Base-by-base conservation (phyloP, 2,888 invertebrate genomes). In the Hydraecia micacea region DNA sequence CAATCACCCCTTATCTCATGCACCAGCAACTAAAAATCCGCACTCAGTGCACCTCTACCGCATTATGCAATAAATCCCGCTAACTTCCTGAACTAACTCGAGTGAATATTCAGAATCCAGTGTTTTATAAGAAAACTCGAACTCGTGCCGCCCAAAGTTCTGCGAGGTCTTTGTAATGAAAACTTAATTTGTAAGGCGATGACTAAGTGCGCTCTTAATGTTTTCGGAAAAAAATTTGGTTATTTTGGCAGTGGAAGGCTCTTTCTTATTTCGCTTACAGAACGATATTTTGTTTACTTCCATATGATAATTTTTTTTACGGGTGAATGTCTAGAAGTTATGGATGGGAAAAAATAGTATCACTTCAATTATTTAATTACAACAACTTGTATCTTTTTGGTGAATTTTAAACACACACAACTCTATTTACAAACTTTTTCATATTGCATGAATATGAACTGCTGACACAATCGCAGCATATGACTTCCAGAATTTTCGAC, bases 31-130 rank as follows among this genome's bases (percentile, higher is more conserved):
- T 32, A 77, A 42, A 81, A 80, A 65, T 28, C 52, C 60, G 75
- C 80, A 71, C 58, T 73, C 77, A 62, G 69, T 86, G 88, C 87
- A 88, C 73, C 75, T 81, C 58, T 55, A 65, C 73, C 87, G 86
- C 87, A 86, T 89, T 86, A 89, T 87, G 84, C 87, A 90, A 91
- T 90, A 90, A 90, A 90, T 89, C 86, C 83, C 75, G 42, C 81
- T 77, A 89, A 90, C 89, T 90, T 88, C 72, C 83, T 65, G 80
- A 86, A 84, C 86, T 84, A 90, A 88, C 90, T 87, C 78, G 82
- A 77, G 70, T 86, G 79, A 81, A 86, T 84, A 80, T 83, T 86
- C 88, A 70, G 75, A 85, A 78, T 80, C 49, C 67, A 79, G 77
- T 81, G 84, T 88, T 90, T 85, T 83, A 87, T 79, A 83, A 87